Evolutionary conservation across 1,140 invertebrate genomes (phyloP), one percentile per base, ranked within the genome.

Genomic region (Rhopalosiphum padi): DNA sequence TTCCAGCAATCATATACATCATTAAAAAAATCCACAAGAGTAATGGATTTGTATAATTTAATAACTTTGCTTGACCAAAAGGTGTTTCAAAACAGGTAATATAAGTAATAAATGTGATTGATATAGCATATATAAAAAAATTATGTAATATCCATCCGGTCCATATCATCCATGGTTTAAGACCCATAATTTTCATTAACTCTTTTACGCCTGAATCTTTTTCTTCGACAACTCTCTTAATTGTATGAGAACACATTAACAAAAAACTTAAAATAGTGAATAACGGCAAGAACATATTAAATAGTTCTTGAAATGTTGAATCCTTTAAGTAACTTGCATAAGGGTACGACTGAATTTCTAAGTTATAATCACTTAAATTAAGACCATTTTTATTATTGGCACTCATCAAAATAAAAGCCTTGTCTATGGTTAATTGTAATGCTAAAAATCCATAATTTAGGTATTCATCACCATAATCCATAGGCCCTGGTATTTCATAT

Each of bases 181-280:
- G 94, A 22, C 97, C 97, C 96, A 97, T 97, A 95, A 97, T 97
- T 95, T 97, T 97, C 96, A 97, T 97, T 22, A 97, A 96, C 95
- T 97, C 97, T 96, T 97, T 94, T 89, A 95, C 95, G 94, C 95
- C 95, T 21, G 94, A 94, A 90, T 94, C 92, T 94, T 95, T 95
- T 94, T 95, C 95, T 94, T 93, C 91, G 8, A 83, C 82, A 55
- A 95, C 94, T 94, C 88, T 94, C 51, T 94, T 93, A 53, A 93
- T 86, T 82, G 93, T 86, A 35, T 83, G 25, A 25, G 93, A 87
- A 46, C 92, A 93, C 60, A 94, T 93, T 51, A 93, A 51, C 25
- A 93, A 91, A 35, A 94, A 94, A 94, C 94, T 94, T 43, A 94
- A 43, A 46, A 91, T 21, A 30, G 93, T 94, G 25, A 94, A 91